A percentile compares a stretch with the other conserved stretches of the same genome.
phyloP scores from a whole-genome alignment of 92 coral and sea anemone species.

The Paramuricea clavata region DNA sequence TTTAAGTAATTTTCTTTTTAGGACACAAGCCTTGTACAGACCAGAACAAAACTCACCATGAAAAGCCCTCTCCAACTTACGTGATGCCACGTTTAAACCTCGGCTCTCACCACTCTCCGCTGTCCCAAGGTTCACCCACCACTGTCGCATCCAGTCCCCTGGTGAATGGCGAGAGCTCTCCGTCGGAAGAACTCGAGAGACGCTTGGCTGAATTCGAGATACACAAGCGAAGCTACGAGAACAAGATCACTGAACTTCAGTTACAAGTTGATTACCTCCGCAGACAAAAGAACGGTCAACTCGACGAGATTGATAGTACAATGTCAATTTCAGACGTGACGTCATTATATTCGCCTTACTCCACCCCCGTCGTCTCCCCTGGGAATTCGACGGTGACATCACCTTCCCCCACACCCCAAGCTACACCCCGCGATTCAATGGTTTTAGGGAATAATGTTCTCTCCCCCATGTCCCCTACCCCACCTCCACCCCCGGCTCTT shows the following conservation, averaged over 20 bases:
- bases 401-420: constrained; percentile 79
- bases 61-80: not conserved
- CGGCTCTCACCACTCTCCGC: not conserved
- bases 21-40: not conserved
- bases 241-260: constrained; percentile 69
- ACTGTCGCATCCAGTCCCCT: constrained; percentile 13
- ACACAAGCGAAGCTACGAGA: constrained; percentile 70
- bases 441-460: not conserved
- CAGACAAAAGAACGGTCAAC: constrained; percentile 17
- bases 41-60: not conserved
- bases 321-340: constrained; percentile 48
- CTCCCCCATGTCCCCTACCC: constrained; percentile 54
- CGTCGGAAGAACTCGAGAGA: constrained; percentile 65
- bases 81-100: constrained; percentile 3
- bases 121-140: not conserved
- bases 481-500: constrained; percentile 69
- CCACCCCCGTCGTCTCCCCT: constrained; percentile 40
- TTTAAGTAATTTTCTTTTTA: not conserved
- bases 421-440: constrained; percentile 20
- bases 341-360: constrained; percentile 36
- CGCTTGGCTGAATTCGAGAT: constrained; percentile 72
- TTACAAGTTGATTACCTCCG: constrained; percentile 48
- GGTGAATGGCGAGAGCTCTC: not conserved
- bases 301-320: not conserved
- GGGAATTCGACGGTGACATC: constrained; percentile 72